Conservation (phyloP, 2,797 vertebrate species). For the Gymnothorax reevesii region DNA sequence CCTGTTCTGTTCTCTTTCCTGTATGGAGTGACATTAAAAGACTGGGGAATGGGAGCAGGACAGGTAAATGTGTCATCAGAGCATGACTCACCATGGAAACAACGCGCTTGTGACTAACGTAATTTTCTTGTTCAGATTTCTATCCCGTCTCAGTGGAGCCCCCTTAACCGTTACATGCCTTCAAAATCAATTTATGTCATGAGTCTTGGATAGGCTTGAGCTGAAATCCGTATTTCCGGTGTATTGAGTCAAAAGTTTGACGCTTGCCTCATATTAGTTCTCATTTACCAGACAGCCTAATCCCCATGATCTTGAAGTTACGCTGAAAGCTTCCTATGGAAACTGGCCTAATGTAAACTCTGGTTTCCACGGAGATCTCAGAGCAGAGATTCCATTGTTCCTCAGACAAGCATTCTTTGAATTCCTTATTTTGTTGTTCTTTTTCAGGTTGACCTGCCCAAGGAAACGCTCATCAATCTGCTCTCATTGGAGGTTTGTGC, state of each 20-base stretch:
- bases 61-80: conserved; percentile 8
- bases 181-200: neutral
- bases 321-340: conserved; percentile 3
- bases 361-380: neutral
- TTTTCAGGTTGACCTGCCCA: conserved; percentile 89
- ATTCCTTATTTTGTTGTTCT: conserved; percentile 35
- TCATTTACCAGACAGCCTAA: neutral
- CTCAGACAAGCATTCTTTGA: conserved; percentile 11
- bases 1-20: conserved; percentile 1
- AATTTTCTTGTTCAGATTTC: neutral
- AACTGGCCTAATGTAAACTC: conserved; percentile 13
- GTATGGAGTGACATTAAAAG: conserved; percentile 7
- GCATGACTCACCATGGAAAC: neutral
- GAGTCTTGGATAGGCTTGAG: neutral
- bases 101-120: neutral
- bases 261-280: conserved; percentile 7
- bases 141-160: too few species aligned
- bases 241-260: neutral
- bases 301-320: neutral
- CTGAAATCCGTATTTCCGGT: conserved; percentile 7
- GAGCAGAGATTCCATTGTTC: conserved; percentile 57
- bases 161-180: neutral
- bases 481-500: conserved; percentile 88
- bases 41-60: neutral
- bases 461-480: conserved; percentile 92